These are phyloP conservation scores for Glaucidium brasilianum DNA, from an alignment of 2,113 vertebrate genomes.

Conservation along the genomic window DNA sequence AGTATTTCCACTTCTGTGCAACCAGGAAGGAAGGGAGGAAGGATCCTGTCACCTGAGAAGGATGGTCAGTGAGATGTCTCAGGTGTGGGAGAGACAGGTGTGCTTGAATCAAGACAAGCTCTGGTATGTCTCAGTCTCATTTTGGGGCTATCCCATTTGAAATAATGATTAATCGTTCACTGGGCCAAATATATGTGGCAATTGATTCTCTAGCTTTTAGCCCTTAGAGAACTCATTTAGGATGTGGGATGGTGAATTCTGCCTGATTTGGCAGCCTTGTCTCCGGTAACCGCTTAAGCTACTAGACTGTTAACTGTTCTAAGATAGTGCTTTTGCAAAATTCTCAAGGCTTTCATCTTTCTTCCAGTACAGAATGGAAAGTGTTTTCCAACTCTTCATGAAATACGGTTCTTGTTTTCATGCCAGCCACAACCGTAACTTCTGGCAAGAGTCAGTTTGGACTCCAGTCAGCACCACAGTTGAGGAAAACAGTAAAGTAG, in stretches of 20 bases:
- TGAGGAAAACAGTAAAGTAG: not conserved
- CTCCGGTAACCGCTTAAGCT: not conserved
- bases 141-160: not conserved
- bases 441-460: not conserved
- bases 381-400: not conserved
- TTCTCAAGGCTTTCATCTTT: not conserved
- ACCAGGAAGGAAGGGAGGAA: not conserved
- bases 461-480: not conserved
- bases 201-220: not conserved
- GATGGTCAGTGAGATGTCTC: not conserved
- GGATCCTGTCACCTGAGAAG: not conserved
- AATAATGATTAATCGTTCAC: not conserved
- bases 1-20: not conserved
- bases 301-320: not conserved
- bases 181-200: rapidly evolving
- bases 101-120: not conserved
- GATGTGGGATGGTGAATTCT: not conserved
- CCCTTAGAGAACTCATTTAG: not conserved
- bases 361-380: not conserved
- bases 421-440: constrained; percentile 30
- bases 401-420: not conserved
- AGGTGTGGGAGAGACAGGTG: too few relatives aligned
- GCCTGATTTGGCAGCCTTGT: not conserved
- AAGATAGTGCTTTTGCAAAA: not conserved
- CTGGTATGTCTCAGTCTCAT: not conserved